Conservation (phyloP, 2,888 invertebrate genomes). For the Fabriciana adippe region DNA sequence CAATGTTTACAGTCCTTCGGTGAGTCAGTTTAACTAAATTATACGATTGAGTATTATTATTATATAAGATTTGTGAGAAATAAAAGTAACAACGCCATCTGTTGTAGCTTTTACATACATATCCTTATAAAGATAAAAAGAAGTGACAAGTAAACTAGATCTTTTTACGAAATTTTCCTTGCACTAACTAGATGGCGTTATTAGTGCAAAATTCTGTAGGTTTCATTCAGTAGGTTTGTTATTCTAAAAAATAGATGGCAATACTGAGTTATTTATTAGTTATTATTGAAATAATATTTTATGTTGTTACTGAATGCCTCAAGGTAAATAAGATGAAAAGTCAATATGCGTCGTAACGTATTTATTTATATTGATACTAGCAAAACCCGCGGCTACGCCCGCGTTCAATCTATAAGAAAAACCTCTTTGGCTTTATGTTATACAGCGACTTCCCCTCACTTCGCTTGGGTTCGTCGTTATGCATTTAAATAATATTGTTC, state of each 20-base stretch:
- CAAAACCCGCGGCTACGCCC: no score
- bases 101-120: neutral
- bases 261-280: neutral
- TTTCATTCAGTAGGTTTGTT: neutral
- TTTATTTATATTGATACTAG: neutral
- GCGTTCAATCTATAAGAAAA: no score
- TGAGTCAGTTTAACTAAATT: no score
- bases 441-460: no score
- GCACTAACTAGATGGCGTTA: conserved; percentile 1
- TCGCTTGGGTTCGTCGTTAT: no score
- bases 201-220: neutral
- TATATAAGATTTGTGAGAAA: no score
- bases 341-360: neutral
- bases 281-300: neutral
- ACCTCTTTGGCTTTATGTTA: no score
- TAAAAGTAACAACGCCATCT: conserved; percentile 1
- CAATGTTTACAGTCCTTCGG: no score
- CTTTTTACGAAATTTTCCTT: neutral
- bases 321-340: neutral
- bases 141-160: neutral
- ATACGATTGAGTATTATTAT: no score
- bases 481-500: no score
- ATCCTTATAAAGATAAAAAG: neutral
- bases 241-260: neutral
- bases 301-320: neutral